These are phyloP conservation scores for Trypoxylus dichotomus DNA, from an alignment of 1,140 invertebrate genomes.

Conservation along the genomic window DNA sequence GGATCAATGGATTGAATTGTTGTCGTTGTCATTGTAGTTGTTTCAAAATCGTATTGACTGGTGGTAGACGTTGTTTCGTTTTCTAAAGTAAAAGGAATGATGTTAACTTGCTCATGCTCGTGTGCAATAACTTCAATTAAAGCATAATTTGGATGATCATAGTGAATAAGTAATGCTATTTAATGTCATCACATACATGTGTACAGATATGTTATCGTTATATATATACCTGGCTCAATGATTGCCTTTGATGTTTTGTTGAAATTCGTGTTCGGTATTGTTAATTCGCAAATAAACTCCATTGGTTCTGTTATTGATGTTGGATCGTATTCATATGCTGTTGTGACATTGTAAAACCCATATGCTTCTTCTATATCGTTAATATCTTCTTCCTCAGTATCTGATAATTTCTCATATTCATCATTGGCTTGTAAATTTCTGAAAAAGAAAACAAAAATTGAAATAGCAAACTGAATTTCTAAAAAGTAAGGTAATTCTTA, in stretches of 20 bases:
- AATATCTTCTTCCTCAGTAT: constrained; percentile 26
- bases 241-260: not conserved
- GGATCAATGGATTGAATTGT: not conserved
- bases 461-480: not conserved
- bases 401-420: constrained; percentile 24
- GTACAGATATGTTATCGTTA: not conserved
- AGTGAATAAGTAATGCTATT: not conserved
- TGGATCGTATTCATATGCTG: constrained; percentile 11
- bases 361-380: not conserved
- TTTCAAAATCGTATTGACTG: not conserved
- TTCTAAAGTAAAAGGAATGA: constrained; percentile 23
- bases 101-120: not conserved
- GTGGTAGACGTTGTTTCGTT: constrained; percentile 13
- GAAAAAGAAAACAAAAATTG: not conserved
- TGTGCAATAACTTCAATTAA: not conserved
- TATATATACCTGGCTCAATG: not conserved
- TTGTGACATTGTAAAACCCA: constrained; percentile 31
- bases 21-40: not conserved
- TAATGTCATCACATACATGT: not conserved
- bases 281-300: constrained; percentile 30
- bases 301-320: constrained; percentile 21
- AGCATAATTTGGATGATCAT: not conserved
- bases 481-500: not conserved
- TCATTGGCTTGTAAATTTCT: not conserved
- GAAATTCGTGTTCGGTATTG: constrained; percentile 27